Evolutionary conservation across 2,113 vertebrate species (phyloP).

Genomic region (Bothrops jararaca): DNA sequence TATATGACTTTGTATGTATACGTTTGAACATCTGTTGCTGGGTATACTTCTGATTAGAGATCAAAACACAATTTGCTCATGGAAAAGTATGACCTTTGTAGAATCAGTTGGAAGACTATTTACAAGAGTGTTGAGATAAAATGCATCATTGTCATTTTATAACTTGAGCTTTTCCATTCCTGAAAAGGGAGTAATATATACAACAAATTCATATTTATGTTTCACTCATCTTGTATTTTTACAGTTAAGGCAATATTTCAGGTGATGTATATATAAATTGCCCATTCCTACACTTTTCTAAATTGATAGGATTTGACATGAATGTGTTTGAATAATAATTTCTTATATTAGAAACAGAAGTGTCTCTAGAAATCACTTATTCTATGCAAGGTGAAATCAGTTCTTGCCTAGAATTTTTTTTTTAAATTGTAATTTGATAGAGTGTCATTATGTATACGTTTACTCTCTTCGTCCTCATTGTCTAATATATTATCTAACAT

Average conservation of each 20-base stretch:
- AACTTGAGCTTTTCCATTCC: not conserved
- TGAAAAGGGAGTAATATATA: not conserved
- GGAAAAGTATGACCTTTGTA: not conserved
- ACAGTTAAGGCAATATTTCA: not conserved
- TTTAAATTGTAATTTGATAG: not conserved
- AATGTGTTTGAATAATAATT: not conserved
- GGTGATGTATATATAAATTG: not conserved
- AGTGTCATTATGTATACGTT: not conserved
- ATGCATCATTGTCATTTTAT: not conserved
- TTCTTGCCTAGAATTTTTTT: not conserved
- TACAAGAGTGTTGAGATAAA: not conserved
- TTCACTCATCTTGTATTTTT: not conserved
- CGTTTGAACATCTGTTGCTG: constrained; percentile 28
- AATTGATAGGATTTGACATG: not conserved
- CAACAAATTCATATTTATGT: not conserved
- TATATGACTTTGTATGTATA: constrained; percentile 28
- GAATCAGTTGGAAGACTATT: not conserved
- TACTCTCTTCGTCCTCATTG: not conserved
- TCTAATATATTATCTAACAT: not conserved
- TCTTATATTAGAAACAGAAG: not conserved
- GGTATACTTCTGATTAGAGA: not conserved
- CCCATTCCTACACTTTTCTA: not conserved
- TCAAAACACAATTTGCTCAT: not conserved
- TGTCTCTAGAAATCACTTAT: not conserved
- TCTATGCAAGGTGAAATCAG: not conserved